Evolutionary conservation across 2,797 vertebrate genomes (phyloP).

Genomic region (Staurois parvus): DNA sequence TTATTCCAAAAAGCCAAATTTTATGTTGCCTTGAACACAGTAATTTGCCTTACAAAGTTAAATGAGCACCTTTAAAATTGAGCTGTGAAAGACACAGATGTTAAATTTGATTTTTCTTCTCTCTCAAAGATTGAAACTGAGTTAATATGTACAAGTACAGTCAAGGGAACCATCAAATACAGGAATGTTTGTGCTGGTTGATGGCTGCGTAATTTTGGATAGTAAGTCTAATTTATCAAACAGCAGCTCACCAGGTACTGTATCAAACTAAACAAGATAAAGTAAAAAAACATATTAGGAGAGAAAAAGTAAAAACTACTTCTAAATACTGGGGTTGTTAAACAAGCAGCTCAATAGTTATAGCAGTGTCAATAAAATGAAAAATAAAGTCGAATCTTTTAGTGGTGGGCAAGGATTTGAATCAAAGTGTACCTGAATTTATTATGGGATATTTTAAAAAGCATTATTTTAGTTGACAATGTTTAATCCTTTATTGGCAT

Average conservation of each 20-base stretch:
- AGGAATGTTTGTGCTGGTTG: constrained; percentile 78
- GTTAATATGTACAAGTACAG: constrained; percentile 79
- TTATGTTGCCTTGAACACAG: constrained; percentile 43
- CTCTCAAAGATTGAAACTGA: constrained; percentile 76
- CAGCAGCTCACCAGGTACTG: constrained; percentile 65
- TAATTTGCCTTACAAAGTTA: constrained; percentile 71
- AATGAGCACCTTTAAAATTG: constrained; percentile 72
- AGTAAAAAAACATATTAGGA: constrained; percentile 3
- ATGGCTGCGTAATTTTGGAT: constrained; percentile 74
- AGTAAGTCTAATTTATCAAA: constrained; percentile 77
- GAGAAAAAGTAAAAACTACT: neutral
- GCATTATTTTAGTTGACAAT: too few relatives aligned
- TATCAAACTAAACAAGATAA: constrained; percentile 64
- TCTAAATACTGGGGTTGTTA: neutral
- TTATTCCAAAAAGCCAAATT: constrained; percentile 28
- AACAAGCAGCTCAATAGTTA: neutral
- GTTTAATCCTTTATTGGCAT: too few relatives aligned
- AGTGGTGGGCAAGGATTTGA: neutral
- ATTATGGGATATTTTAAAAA: neutral
- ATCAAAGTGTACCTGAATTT: neutral
- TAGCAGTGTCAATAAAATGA: neutral
- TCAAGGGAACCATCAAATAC: constrained; percentile 77
- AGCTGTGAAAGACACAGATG: constrained; percentile 77
- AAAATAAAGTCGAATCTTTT: neutral
- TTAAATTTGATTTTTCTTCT: constrained; percentile 79